phyloP scores from a whole-genome alignment of 2,888 invertebrate species.

The Morpho achilles region DNA sequence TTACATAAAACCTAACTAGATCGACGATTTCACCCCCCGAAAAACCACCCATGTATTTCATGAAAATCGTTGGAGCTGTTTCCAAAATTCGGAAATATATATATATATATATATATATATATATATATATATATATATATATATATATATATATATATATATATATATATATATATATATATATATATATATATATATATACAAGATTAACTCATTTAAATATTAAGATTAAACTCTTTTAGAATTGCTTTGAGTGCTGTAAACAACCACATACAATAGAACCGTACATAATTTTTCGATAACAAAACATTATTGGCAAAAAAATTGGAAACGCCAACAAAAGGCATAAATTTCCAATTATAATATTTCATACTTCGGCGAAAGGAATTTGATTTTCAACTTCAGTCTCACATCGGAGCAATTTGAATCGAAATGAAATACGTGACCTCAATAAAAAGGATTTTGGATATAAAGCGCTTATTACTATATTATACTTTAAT shows the following conservation, averaged over 20 bases:
- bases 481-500: constrained; percentile 28
- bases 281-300: constrained; percentile 12
- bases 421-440: constrained; percentile 33
- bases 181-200: no score
- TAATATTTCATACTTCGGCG: constrained; percentile 28
- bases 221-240: neutral
- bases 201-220: no score
- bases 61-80: no score
- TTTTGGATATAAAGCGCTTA: constrained; percentile 24
- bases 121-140: no score
- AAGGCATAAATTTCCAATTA: constrained; percentile 25
- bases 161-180: no score
- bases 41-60: no score
- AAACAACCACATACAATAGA: neutral
- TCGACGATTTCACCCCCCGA: no score
- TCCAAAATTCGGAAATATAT: no score
- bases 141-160: no score
- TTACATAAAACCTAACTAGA: no score
- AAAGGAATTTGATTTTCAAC: constrained; percentile 30
- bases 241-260: neutral
- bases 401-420: constrained; percentile 25
- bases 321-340: constrained; percentile 19
- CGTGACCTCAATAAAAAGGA: constrained; percentile 26
- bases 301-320: constrained; percentile 15
- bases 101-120: no score